A percentile compares a stretch with the other conserved stretches of the same genome.
phyloP scores from a whole-genome alignment of 2,797 vertebrate species.

The Telmatherina bonti region DNA sequence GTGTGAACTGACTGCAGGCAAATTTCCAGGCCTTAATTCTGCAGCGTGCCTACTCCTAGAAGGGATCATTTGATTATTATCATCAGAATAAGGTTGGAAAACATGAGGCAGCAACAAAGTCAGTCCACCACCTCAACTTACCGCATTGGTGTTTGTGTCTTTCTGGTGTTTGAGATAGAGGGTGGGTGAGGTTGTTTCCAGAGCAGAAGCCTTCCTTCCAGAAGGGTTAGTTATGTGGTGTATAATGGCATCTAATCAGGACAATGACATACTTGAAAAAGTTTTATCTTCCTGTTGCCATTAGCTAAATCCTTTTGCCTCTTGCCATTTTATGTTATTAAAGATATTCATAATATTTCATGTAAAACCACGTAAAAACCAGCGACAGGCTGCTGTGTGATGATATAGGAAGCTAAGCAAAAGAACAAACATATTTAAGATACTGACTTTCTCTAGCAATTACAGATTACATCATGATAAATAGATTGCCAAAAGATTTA shows the following conservation, averaged over 20 bases:
- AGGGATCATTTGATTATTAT: slow-evolving; percentile 62
- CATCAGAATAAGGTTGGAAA: slow-evolving; percentile 58
- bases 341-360: background rate
- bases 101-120: slow-evolving; percentile 31
- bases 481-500: background rate
- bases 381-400: background rate
- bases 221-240: slow-evolving; percentile 38
- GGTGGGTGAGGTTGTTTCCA: slow-evolving; percentile 40
- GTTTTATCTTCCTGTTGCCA: slow-evolving; percentile 61
- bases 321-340: background rate
- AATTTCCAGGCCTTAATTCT: slow-evolving; percentile 51
- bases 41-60: slow-evolving; percentile 48
- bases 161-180: slow-evolving; percentile 20
- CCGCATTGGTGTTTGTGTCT: slow-evolving; percentile 29
- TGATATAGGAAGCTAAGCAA: background rate
- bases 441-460: background rate
- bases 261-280: slow-evolving; percentile 59
- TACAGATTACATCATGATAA: background rate
- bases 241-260: slow-evolving; percentile 61
- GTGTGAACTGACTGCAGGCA: slow-evolving; percentile 58
- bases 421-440: background rate
- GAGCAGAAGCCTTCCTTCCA: slow-evolving; percentile 42
- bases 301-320: slow-evolving; percentile 53
- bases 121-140: slow-evolving; percentile 49
- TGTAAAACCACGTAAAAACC: background rate